Evolutionary conservation across 2,888 invertebrate genomes (phyloP), one percentile per base, ranked within the genome.

Genomic region (Endotricha flammealis): DNA sequence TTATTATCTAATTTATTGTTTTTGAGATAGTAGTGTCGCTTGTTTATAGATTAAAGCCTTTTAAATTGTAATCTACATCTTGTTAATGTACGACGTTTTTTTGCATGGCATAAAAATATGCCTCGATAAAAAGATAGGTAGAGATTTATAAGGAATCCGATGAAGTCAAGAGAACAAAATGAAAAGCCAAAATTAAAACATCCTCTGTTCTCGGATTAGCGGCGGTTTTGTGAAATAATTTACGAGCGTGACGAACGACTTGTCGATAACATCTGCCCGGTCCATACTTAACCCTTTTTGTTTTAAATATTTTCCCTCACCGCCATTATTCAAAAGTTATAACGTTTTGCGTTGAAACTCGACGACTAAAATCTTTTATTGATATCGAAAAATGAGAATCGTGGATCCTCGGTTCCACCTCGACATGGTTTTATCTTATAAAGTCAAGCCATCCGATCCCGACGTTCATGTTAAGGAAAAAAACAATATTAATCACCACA

Each of bases 201-300:
- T 83, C 74, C 74, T 53, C 61, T 63, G 60, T 72, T 70, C 68
- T 66, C 69, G 72, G 80, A 83, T 85, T 83, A 81, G 82, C 81
- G 71, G 73, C 72, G 81, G 78, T 77, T 82, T 82, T 77, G 73
- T 77, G 72, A 79, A 80, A 82, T 83, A 81, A 83, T 83, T 85
- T 85, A 85, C 74, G 80, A 80, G 78, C 86, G 82, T 85, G 82
- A 83, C 86, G 85, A 75, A 83, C 74, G 75, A 70, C 65, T 70
- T 75, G 74, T 74, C 79, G 86, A 86, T 86, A 83, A 65, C 79
- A 86, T 86, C 86, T 80, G 77, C 73, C 67, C 65, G 61, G 62
- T 46, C 72, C 77, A 70, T 81, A 81, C 79, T 76, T 79, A 79
- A 76, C 67, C 73, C 76, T 85, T 86, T 85, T 86, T 79, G 73